Evolutionary conservation across 2,888 invertebrate genomes (phyloP), one percentile per base, ranked within the genome.

Genomic region (Leucophenga montana): DNA sequence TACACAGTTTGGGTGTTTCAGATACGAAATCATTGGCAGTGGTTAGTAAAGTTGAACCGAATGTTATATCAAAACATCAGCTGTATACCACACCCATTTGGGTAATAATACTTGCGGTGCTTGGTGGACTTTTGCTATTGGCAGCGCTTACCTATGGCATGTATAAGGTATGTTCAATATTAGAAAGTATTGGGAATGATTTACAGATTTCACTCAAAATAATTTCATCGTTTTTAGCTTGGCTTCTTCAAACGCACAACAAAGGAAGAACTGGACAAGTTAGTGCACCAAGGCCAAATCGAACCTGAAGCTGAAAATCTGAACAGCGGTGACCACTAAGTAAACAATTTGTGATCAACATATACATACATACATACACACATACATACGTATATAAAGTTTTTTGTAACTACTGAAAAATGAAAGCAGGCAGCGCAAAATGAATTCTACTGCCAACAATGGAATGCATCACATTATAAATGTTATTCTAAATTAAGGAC

Each of bases 181-280:
- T 18, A 4, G n/a, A n/a, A 50, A 16, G 6, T 16, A 16, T 11
- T 18, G 1, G n/a, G 2, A 50, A 50, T 16, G n/a, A 6, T 18
- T 13, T 18, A 16, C 18, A 11, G 33, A 56, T 22, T 13, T 16
- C 27, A 27, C 4, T 27, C 27, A 3, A 27, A 11, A 31, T 1
- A 31, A 33, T 46, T 62, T 53, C 11, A 67, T 72, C 11, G 0
- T 16, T 62, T 59, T 0, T 33, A 90, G 90, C 75, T 85, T 72
- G 90, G 90, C 66, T 91, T 91, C 86, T 91, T 91, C 74, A 88
- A 89, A 68, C 87, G 91, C 57, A 78, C 85, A 18, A 89, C 86
- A 69, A 90, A 90, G 79, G 89, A 90, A 61, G 89, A 90, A 79
- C 81, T 91, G 77, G 86, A 90, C 72, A 87, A 89, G 66, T 77